These are phyloP conservation scores for Acanthornis magna DNA, from an alignment of 2,797 vertebrate genomes.

Conservation along the genomic window DNA sequence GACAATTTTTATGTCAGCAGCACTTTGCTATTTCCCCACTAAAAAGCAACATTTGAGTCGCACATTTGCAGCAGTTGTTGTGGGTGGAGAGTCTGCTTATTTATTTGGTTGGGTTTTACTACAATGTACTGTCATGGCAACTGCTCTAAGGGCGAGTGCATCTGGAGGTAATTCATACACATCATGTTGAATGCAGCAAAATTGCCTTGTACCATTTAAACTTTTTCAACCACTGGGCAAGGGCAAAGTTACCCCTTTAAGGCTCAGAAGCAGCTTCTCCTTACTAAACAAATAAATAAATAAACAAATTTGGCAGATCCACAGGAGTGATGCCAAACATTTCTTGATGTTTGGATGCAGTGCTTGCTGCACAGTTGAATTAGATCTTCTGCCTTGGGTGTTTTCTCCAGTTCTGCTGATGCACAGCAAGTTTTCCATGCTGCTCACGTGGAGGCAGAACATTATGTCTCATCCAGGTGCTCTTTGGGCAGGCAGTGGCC, in stretches of 20 bases:
- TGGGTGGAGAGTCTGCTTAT: conserved; percentile 40
- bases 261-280: not conserved
- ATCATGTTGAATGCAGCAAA: conserved; percentile 2
- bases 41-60: conserved; percentile 34
- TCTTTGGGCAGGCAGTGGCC: not conserved
- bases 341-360: not conserved
- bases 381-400: fast-evolving
- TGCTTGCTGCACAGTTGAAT: not conserved
- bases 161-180: conserved; percentile 28
- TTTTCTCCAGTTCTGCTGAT: not conserved
- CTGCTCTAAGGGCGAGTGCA: conserved; percentile 12
- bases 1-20: conserved; percentile 20
- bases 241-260: not conserved
- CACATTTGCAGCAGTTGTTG: conserved; percentile 46
- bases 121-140: conserved; percentile 60
- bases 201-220: not conserved
- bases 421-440: not conserved
- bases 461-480: fast-evolving
- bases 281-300: not conserved
- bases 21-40: not conserved
- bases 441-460: fast-evolving
- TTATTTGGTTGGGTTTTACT: conserved; percentile 50
- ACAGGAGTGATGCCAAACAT: not conserved
- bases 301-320: not conserved
- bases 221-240: not conserved